Conservation (phyloP, 2,113 vertebrate species). For the Pipra filicauda region DNA sequence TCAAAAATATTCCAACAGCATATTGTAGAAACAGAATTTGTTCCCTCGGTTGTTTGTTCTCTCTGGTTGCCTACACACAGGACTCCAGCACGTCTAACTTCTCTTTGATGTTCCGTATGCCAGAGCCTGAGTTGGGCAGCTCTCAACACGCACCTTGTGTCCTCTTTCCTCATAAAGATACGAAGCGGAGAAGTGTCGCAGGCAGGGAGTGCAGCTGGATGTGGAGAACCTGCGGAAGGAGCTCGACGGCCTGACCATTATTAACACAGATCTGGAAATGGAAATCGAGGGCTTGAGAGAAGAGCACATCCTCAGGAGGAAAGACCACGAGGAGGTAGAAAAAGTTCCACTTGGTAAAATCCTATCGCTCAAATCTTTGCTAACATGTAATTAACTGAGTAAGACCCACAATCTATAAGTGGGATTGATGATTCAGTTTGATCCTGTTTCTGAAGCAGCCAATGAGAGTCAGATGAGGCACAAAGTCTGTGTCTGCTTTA, state of each 20-base stretch:
- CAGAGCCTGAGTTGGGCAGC: not conserved
- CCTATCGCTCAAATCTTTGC: not conserved
- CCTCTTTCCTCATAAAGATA: constrained; percentile 63
- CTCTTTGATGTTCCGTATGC: not conserved
- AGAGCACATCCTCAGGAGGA: constrained; percentile 80
- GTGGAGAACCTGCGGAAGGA: constrained; percentile 77
- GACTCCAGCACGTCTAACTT: not conserved
- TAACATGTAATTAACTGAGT: constrained; percentile 17
- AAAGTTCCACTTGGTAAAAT: constrained; percentile 16
- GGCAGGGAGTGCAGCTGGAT: constrained; percentile 75
- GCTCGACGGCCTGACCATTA: constrained; percentile 76
- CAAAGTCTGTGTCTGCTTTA: not conserved
- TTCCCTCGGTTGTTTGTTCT: not conserved
- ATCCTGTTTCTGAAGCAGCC: not conserved
- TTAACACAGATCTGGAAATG: constrained; percentile 80
- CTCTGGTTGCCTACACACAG: not conserved
- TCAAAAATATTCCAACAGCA: not conserved
- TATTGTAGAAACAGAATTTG: not conserved
- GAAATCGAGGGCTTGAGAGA: constrained; percentile 80
- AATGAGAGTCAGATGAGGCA: not conserved
- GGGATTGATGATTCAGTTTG: constrained; percentile 39
- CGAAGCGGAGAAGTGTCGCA: constrained; percentile 73
- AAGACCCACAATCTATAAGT: constrained; percentile 26
- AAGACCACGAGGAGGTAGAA: constrained; percentile 77
- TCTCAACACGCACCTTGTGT: not conserved